These are phyloP conservation scores for Manduca sexta DNA, from an alignment of 1,140 invertebrate species.

Conservation along the genomic window DNA sequence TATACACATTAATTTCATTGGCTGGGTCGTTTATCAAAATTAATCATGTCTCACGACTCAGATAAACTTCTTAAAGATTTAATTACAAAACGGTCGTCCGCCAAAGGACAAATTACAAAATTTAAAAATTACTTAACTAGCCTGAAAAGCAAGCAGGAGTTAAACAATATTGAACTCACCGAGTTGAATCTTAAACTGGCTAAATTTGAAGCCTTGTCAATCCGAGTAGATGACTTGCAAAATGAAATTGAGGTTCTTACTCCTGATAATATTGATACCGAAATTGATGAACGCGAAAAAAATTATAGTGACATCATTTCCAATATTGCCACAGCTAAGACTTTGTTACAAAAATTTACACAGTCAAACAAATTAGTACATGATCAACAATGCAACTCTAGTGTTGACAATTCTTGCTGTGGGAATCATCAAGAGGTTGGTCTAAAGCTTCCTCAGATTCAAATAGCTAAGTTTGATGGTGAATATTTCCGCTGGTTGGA, in stretches of 20 bases:
- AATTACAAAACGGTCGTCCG: no score
- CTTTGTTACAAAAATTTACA: no score
- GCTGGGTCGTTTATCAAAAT: no score
- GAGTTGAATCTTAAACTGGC: conserved; percentile 24
- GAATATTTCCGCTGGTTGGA: conserved; percentile 35
- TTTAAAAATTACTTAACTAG: no score
- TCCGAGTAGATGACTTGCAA: conserved; percentile 23
- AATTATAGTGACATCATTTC: conserved; percentile 21
- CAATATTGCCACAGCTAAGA: conserved; percentile 20
- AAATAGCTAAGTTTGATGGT: conserved; percentile 36
- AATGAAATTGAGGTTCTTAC: conserved; percentile 18
- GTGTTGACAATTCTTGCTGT: conserved; percentile 2
- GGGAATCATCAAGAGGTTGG: conserved; percentile 7
- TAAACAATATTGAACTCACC: conserved; percentile 18
- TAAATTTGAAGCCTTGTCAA: conserved; percentile 27
- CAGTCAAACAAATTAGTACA: conserved; percentile 9
- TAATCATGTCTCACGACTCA: no score
- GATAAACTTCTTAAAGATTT: no score
- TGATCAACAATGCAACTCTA: background rate
- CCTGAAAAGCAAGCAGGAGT: no score
- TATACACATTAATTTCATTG: no score
- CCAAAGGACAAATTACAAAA: no score
- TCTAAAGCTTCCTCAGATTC: conserved; percentile 30
- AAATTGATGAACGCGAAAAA: conserved; percentile 21
- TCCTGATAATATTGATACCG: conserved; percentile 10